These are phyloP conservation scores for Miichthys miiuy DNA, from an alignment of 2,797 vertebrate species.

Conservation along the genomic window DNA sequence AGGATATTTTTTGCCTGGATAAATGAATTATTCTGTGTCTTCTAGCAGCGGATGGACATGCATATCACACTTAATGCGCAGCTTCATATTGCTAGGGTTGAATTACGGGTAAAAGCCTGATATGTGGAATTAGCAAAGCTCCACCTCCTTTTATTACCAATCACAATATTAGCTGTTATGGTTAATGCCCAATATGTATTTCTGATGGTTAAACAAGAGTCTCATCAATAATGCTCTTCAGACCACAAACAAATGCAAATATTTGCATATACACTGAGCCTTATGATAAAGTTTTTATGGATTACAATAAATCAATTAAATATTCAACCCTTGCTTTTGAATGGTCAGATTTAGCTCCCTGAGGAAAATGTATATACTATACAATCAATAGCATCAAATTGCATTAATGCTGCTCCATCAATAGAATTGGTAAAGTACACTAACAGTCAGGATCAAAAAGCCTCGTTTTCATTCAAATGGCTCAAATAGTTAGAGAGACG, in stretches of 20 bases:
- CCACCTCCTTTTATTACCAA: constrained; percentile 21
- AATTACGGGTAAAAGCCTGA: constrained; percentile 83
- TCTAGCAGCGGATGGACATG: constrained; percentile 90
- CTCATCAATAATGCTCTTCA: constrained; percentile 21
- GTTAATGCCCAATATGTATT: constrained; percentile 33
- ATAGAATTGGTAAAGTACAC: constrained; percentile 34
- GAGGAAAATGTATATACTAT: constrained; percentile 65
- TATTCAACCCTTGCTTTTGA: constrained; percentile 48
- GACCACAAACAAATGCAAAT: constrained; percentile 38
- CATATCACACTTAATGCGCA: constrained; percentile 89
- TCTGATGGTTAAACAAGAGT: constrained; percentile 21
- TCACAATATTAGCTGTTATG: constrained; percentile 18
- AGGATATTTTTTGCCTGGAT: constrained; percentile 82
- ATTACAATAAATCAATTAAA: constrained; percentile 39
- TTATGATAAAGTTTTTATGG: constrained; percentile 27
- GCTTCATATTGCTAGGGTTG: constrained; percentile 88
- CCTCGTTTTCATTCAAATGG: constrained; percentile 30
- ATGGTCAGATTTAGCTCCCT: constrained; percentile 70
- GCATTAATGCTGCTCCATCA: constrained; percentile 48
- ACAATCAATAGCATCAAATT: constrained; percentile 60
- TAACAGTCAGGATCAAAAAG: constrained; percentile 36
- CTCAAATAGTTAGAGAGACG: constrained; percentile 21
- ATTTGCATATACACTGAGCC: constrained; percentile 15
- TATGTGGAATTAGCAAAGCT: constrained; percentile 38
- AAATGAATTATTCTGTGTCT: constrained; percentile 84